A percentile compares a stretch with the other conserved stretches of the same genome.
Evolutionary conservation across 2,113 vertebrate genomes (phyloP).

Genomic region (Nerophis lumbriciformis): DNA sequence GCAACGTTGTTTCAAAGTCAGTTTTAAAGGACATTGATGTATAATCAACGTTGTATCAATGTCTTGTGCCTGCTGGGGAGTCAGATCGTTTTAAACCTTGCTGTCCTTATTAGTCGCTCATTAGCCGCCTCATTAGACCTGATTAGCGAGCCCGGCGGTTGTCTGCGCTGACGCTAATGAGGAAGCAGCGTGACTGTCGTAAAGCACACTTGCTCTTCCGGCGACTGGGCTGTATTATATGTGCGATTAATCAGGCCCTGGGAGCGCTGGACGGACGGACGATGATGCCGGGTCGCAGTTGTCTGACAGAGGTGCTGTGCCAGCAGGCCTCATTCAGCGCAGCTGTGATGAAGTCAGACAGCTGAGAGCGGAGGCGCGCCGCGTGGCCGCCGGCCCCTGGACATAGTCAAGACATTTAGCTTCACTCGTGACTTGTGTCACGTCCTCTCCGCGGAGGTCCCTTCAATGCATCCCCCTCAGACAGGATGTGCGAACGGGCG

Average conservation of each 20-base stretch:
- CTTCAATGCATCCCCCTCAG: constrained; percentile 64
- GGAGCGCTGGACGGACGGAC: constrained; percentile 9
- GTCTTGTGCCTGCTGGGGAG: too few relatives aligned
- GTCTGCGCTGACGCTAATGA: constrained; percentile 67
- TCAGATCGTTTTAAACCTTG: background rate
- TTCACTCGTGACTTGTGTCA: constrained; percentile 73
- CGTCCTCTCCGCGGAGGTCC: constrained; percentile 66
- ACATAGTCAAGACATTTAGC: constrained; percentile 75
- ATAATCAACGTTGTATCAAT: too few relatives aligned
- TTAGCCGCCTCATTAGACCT: constrained; percentile 69
- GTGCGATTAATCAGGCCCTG: constrained; percentile 68
- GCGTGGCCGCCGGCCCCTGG: constrained; percentile 58
- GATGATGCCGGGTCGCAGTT: constrained; percentile 36
- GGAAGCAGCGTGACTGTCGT: constrained; percentile 50
- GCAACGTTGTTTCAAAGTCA: too few relatives aligned
- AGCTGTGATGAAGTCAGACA: constrained; percentile 67
- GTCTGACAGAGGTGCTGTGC: constrained; percentile 73
- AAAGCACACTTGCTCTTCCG: constrained; percentile 55
- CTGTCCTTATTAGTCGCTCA: constrained; percentile 59
- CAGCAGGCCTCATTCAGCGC: constrained; percentile 70
- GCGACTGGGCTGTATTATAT: constrained; percentile 53
- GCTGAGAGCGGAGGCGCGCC: constrained; percentile 56
- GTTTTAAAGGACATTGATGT: too few relatives aligned
- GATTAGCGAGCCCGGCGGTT: constrained; percentile 48
- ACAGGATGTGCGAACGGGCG: constrained; percentile 57